phyloP scores from a whole-genome alignment of 2,888 invertebrate genomes.

The Vannuccia rotundouncinata region DNA sequence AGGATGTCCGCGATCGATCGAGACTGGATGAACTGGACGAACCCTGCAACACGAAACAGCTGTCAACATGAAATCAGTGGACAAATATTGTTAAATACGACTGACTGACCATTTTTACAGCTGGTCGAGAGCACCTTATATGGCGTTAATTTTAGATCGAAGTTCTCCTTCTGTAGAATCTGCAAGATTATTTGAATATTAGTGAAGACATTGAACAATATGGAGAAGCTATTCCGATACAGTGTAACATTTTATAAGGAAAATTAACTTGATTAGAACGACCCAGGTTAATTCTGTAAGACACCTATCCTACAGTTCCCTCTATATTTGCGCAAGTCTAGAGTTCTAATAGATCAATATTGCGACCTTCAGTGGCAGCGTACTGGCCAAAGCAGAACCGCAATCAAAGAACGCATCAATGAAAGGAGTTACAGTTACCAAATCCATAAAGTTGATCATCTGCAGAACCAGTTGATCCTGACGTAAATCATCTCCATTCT shows the following conservation, averaged over 20 bases:
- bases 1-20: slow-evolving; percentile 80
- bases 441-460: slow-evolving; percentile 97
- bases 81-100: background rate
- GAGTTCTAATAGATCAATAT: too few relatives aligned
- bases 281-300: too few relatives aligned
- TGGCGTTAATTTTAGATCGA: slow-evolving; percentile 90
- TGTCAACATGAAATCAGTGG: background rate
- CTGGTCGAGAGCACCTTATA: slow-evolving; percentile 91
- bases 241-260: background rate
- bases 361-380: too few relatives aligned
- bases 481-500: slow-evolving; percentile 90
- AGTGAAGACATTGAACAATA: background rate
- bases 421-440: slow-evolving; percentile 45
- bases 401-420: background rate
- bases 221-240: background rate
- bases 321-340: too few relatives aligned
- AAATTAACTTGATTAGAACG: slow-evolving; percentile 20
- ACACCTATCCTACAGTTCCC: too few relatives aligned
- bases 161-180: slow-evolving; percentile 79
- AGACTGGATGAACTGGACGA: slow-evolving; percentile 89
- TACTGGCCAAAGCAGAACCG: too few relatives aligned
- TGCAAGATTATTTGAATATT: slow-evolving; percentile 51
- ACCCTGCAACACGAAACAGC: slow-evolving; percentile 60
- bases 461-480: slow-evolving; percentile 95
- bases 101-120: slow-evolving; percentile 71